Percentiles rank a stretch among this genome's conserved stretches.
These are phyloP conservation scores for Lepetodrilus schrolli DNA, from an alignment of 2,888 invertebrate species.

Conservation along the genomic window DNA sequence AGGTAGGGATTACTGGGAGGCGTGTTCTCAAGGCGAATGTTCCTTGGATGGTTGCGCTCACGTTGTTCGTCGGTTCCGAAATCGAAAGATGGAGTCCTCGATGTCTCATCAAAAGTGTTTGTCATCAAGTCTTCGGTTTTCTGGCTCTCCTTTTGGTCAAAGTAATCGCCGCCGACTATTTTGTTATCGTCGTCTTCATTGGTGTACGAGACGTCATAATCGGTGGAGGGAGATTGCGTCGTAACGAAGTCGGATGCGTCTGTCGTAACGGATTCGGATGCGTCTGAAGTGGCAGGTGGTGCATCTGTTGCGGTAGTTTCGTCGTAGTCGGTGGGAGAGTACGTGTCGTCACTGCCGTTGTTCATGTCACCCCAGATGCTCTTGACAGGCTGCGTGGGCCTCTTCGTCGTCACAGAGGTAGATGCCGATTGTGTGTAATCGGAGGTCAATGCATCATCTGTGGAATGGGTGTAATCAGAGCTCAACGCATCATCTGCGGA, in stretches of 20 bases:
- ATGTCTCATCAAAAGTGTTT: neutral
- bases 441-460: neutral
- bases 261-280: neutral
- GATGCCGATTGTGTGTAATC: too few relatives aligned
- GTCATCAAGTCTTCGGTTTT: neutral
- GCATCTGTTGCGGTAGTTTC: neutral
- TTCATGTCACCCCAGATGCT: slow-evolving; percentile 11
- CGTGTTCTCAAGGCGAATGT: neutral
- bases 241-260: neutral
- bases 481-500: neutral
- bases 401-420: neutral
- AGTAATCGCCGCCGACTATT: neutral
- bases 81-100: slow-evolving; percentile 1
- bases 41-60: neutral
- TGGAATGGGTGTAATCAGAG: neutral
- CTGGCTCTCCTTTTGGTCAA: neutral
- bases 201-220: neutral
- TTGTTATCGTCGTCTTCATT: neutral
- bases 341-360: neutral
- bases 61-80: neutral
- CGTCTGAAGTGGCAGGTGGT: neutral
- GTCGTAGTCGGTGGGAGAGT: neutral
- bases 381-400: neutral
- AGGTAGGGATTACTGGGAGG: slow-evolving; percentile 4
- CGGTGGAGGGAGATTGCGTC: neutral